Evolutionary conservation across 30 jellyfish, hydroid and myxozoan genomes (phyloP), one percentile per base, ranked within the genome.

Genomic region (Chrysaora quinquecirrha): DNA sequence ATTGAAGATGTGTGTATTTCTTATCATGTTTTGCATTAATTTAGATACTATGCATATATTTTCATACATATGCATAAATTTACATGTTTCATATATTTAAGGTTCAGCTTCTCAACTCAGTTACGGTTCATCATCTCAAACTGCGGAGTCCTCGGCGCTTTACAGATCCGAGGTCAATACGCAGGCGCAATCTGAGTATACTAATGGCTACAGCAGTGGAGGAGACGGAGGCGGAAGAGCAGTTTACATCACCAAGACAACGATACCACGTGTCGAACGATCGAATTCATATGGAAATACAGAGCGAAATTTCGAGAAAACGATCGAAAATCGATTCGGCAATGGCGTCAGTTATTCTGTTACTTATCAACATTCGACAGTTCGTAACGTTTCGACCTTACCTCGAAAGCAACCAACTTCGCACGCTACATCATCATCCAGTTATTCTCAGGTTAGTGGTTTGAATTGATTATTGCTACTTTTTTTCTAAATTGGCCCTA

Each of bases 61-160:
- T n/a, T n/a, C n/a, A n/a, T n/a, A n/a, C n/a, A n/a, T n/a, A n/a
- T n/a, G n/a, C n/a, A n/a, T n/a, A n/a, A n/a, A n/a, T n/a, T n/a
- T n/a, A n/a, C n/a, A n/a, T n/a, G n/a, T 7, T 50, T 1, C 48
- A 18, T 14, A 23, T 47, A 50, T 11, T 34, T 52, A 30, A 87
- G 96, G 96, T 20, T 87, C 96, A 0, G 83, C 96, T 1, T 87
- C 96, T 6, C 96, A 87, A 73, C 64, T 87, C 23, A 87, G 91
- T 48, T 69, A 77, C 33, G 6, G 89, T 20, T 77, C 96, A 19
- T 80, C 91, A 10, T 31, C 91, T 1, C 95, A 84, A 32, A 74
- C 95, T 3, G 14, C 78, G 14, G 95, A 84, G 20, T 84, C 95
- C 12, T 84, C 86, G 24, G 84, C 84, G 34, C 49, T 70, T 1